Evolutionary conservation across 2,113 vertebrate genomes (phyloP).

Genomic region (Poecilia latipinna): DNA sequence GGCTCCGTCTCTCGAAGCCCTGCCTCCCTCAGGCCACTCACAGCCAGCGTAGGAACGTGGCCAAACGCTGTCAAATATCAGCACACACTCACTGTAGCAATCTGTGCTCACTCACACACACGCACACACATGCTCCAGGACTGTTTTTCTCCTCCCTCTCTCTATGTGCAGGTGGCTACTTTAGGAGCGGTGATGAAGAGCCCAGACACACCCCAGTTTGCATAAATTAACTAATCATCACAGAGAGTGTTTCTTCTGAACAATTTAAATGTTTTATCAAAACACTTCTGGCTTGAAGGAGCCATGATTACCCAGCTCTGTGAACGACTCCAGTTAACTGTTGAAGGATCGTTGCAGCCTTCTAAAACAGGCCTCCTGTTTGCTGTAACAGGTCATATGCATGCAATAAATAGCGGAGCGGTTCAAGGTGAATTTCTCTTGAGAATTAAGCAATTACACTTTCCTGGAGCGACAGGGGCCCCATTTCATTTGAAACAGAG

Average conservation of each 20-base stretch:
- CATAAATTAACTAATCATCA: not conserved
- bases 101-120: not conserved
- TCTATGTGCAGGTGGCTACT: not conserved
- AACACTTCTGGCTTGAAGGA: not conserved
- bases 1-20: conserved; percentile 58
- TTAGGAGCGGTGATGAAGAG: not conserved
- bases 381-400: not conserved
- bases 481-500: too few species aligned
- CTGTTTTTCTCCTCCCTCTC: not conserved
- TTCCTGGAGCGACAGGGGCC: not conserved
- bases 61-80: conserved; percentile 67
- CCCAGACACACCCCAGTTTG: not conserved
- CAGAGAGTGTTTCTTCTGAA: not conserved
- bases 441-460: not conserved
- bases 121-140: not conserved
- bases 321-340: not conserved
- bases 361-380: not conserved
- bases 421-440: not conserved
- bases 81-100: conserved; percentile 33
- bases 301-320: not conserved
- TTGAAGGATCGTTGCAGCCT: too few species aligned
- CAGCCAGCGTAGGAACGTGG: conserved; percentile 66
- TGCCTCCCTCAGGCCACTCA: conserved; percentile 65
- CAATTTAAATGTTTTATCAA: not conserved
- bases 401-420: not conserved